Evolutionary conservation across 2,888 invertebrate species (phyloP), one percentile per base, ranked within the genome.

Genomic region (Ligdia adustata): DNA sequence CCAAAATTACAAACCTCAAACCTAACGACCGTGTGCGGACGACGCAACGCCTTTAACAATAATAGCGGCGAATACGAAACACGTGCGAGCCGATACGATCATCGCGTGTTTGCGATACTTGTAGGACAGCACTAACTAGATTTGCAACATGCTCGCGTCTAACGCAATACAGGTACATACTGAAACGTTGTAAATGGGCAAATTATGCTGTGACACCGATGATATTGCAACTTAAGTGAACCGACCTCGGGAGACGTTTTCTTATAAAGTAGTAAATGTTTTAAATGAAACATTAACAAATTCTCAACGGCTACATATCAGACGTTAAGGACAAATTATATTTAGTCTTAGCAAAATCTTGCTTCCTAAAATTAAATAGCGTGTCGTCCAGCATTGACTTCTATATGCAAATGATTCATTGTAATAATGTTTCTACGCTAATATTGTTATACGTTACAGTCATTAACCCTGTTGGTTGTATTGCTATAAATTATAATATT

Each of bases 11-110:
- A 15, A 11, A 28, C 38, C 34, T 20, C 27, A 41, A 48, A 14
- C 37, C 24, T 47, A 37, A 37, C 18, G 31, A 31, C 6, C 31
- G 47, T 13, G 20, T 15, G 32, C 26, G 13, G 33, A 39, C 15
- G 33, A 46, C 52, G 34, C 43, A 44, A 42, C 15, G 9, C 6
- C 20, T 15, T 18, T 51, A 14, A 18, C 14, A 9, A 12, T 43
- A 4, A 33, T 29, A 26, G 20, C 28, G 34, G 39, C n/a, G n/a
- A n/a, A n/a, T 34, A 43, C 12, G 18, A 22, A 38, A 40, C 53
- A 51, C 52, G 40, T 52, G 52, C 38, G 29, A 35, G 29, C 31
- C 48, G 51, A 55, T 55, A 55, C 31, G 32, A 55, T 52, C 47
- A 14, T 57, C 42, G 49, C 57, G 45, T 56, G 55, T 31, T 32